Evolutionary conservation across 2,797 vertebrate species (phyloP), one percentile per base, ranked within the genome.

Genomic region (Adrianichthys oophorus): DNA sequence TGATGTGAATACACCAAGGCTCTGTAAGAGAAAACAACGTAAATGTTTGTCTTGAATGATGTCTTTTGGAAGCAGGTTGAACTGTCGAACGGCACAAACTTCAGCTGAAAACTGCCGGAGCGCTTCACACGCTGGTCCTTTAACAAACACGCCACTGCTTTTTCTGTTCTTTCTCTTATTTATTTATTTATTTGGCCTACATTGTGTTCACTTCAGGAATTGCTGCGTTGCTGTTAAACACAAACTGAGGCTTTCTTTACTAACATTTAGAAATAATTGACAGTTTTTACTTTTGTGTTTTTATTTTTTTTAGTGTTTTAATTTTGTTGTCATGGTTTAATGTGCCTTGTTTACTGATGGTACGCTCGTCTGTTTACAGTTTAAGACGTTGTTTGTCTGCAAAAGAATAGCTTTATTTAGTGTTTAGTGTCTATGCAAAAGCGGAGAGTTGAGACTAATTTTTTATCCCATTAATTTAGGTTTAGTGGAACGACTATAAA

Each of bases 141-240:
- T 26, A 26, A 26, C 26, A 26, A 26, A 26, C 26, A 7, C 5
- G 5, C 2, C 7, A 7, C 26, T 26, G 26, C 26, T 70, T 56
- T 68, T 62, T 68, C 21, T 55, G 19, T 52, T 10, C 42, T 45
- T 60, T 15, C 76, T 71, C 63, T 74, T 15, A 46, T 47, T 52
- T 32, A 58, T 66, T 60, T 79, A 70, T 79, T 76, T 77, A 68
- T 83, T 75, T 59, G 54, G 41, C 64, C 53, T 21, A 3, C 41
- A 6, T 62, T 62, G 42, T 74, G 75, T 7, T 32, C n/a, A 19
- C 37, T 65, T 59, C 13, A 18, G 37, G 16, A 54, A 4, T 52
- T 42, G 46, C 16, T 72, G 64, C 62, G 3, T 52, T 42, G 46
- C 16, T 72, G 64, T 64, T 40, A n/a, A 49, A 53, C 45, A 46